These are phyloP conservation scores for Artibeus jamaicensis DNA, from an alignment of 2,797 vertebrate species.

Conservation along the genomic window DNA sequence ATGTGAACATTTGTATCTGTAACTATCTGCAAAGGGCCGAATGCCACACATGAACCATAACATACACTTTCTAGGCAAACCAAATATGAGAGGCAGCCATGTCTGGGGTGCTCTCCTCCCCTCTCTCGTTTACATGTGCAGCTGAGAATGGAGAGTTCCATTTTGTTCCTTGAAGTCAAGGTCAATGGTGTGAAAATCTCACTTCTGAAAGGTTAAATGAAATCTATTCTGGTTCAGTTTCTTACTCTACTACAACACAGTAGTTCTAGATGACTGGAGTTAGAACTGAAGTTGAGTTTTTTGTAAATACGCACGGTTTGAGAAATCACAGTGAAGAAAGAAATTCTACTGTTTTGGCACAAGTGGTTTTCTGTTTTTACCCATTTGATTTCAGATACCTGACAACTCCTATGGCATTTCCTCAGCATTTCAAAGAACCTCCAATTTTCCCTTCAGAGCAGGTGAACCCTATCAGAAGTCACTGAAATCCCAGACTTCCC, in stretches of 20 bases:
- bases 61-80: neutral
- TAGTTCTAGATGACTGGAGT: slow-evolving; percentile 14
- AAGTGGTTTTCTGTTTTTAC: slow-evolving; percentile 55
- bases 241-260: slow-evolving; percentile 56
- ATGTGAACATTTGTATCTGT: slow-evolving; percentile 7
- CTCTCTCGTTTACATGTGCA: slow-evolving; percentile 29
- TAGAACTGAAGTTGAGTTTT: slow-evolving; percentile 60
- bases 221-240: slow-evolving; percentile 72
- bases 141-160: slow-evolving; percentile 24
- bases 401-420: slow-evolving; percentile 41
- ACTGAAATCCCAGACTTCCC: neutral
- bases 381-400: slow-evolving; percentile 54
- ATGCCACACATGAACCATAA: neutral
- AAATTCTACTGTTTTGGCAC: slow-evolving; percentile 17
- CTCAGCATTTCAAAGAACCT: slow-evolving; percentile 41
- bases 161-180: slow-evolving; percentile 61
- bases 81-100: neutral
- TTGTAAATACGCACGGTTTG: slow-evolving; percentile 51
- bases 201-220: slow-evolving; percentile 72
- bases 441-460: slow-evolving; percentile 45
- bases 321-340: slow-evolving; percentile 61
- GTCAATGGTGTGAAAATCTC: slow-evolving; percentile 61
- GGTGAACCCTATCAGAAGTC: neutral
- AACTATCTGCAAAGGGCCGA: neutral
- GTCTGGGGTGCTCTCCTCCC: neutral